These are phyloP conservation scores for Heliconius hewitsoni DNA, from an alignment of 1,140 invertebrate genomes.

Conservation along the genomic window DNA sequence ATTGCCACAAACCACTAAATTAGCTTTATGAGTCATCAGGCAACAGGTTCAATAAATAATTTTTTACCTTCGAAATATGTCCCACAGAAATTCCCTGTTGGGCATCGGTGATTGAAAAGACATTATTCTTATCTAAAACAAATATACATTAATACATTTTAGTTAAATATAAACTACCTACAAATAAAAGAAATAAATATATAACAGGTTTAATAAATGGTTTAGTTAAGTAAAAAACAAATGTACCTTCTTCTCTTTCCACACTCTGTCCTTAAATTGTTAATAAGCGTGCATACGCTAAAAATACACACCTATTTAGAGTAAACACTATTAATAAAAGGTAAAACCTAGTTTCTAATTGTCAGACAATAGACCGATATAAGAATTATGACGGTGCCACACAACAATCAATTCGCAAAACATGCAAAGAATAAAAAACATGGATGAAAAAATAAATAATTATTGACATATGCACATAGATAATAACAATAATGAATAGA, in stretches of 20 bases:
- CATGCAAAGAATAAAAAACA: background rate
- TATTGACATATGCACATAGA: background rate
- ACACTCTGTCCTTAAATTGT: background rate
- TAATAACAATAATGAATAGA: background rate
- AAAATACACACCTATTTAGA: background rate
- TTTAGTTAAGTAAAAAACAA: background rate
- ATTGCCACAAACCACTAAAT: background rate
- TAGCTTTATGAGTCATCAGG: background rate
- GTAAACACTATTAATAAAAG: background rate
- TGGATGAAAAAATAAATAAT: background rate
- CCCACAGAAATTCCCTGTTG: constrained; percentile 89
- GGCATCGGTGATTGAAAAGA: constrained; percentile 85
- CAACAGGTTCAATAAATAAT: background rate
- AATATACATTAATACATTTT: background rate
- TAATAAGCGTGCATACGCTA: background rate
- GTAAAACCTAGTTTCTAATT: background rate
- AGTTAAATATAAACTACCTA: background rate
- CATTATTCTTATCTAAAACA: constrained; percentile 58
- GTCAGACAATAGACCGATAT: background rate
- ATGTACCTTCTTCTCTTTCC: background rate
- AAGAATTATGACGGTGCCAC: background rate
- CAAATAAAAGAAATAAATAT: background rate
- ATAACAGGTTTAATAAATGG: background rate
- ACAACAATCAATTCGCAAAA: background rate
- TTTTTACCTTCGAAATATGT: constrained; percentile 89